Evolutionary conservation across 2,888 invertebrate genomes (phyloP), one percentile per base, ranked within the genome.

Genomic region (Thymelicus sylvestris): DNA sequence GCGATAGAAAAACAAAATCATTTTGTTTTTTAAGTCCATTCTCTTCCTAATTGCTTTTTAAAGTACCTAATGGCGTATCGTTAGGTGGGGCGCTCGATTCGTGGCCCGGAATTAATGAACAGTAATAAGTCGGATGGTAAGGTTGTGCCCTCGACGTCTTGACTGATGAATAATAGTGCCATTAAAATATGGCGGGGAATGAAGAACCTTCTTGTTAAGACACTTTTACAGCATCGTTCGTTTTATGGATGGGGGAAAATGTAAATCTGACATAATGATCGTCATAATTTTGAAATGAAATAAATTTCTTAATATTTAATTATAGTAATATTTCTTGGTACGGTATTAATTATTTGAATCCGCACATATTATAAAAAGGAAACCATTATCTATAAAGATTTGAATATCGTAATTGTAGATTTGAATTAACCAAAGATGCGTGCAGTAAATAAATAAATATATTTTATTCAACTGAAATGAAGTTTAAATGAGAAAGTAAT

Each of bases 51-150:
- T 84, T 81, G 83, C 81, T 80, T 75, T 81, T 84, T 81, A 83
- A 84, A 82, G 80, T 86, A n/a, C n/a, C n/a, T n/a, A 84, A 86
- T 82, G 81, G 83, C 81, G 79, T 79, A 81, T 83, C 86, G 82
- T 86, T 84, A 84, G 79, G 81, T 79, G 77, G 78, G 73, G 78
- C 81, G 80, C 81, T 81, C 78, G 81, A 83, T 80, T 81, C 83
- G 81, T 86, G 83, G 81, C 79, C 78, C 74, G 79, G 83, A 85
- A 87, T 86, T 86, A 86, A 89, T 89, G 85, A 84, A 82, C 79
- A 83, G 80, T 83, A 85, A 86, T 86, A 87, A 86, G 81, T 83
- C 81, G 79, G 79, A 80, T 80, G 78, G 81, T 73, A 75, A 81
- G 79, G 79, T 78, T 75, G 76, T 75, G 78, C 77, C 70, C 70